phyloP scores from a whole-genome alignment of 2,797 vertebrate species.

The Spondyliosoma cantharus region DNA sequence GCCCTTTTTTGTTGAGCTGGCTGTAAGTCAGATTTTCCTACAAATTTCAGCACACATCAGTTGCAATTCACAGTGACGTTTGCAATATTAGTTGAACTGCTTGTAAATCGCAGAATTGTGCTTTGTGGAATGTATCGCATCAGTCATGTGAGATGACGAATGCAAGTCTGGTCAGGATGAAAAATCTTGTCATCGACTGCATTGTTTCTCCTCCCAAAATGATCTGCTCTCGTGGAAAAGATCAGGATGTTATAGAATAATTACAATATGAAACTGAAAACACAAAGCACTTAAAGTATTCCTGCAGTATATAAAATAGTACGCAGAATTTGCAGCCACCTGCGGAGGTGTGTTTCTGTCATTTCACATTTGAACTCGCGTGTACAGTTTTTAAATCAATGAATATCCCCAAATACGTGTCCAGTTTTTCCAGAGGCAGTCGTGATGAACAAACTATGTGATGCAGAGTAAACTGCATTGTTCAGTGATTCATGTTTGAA shows the following conservation, averaged over 20 bases:
- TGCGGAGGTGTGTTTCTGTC: not conserved
- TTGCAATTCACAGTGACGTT: too few species aligned
- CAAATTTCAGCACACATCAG: too few species aligned
- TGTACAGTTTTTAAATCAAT: constrained; percentile 14
- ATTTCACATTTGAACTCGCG: not conserved
- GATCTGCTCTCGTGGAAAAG: not conserved
- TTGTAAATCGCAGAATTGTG: too few species aligned
- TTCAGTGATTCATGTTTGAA: constrained; percentile 6
- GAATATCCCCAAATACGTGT: constrained; percentile 38
- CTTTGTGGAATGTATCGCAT: too few species aligned
- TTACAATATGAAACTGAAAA: not conserved
- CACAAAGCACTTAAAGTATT: not conserved
- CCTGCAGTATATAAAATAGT: not conserved
- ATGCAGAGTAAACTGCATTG: not conserved
- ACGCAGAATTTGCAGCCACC: constrained; percentile 10
- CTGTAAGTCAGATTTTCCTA: too few species aligned
- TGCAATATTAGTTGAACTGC: too few species aligned
- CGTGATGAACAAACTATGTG: constrained; percentile 1
- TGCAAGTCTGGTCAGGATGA: too few species aligned
- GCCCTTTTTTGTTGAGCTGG: too few species aligned
- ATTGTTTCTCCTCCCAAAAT: too few species aligned
- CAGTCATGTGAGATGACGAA: too few species aligned
- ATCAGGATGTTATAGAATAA: not conserved
- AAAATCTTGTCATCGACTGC: too few species aligned
- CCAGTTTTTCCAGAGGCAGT: constrained; percentile 19